Conservation (phyloP, 1,140 invertebrate genomes). For the Nasonia giraulti region DNA sequence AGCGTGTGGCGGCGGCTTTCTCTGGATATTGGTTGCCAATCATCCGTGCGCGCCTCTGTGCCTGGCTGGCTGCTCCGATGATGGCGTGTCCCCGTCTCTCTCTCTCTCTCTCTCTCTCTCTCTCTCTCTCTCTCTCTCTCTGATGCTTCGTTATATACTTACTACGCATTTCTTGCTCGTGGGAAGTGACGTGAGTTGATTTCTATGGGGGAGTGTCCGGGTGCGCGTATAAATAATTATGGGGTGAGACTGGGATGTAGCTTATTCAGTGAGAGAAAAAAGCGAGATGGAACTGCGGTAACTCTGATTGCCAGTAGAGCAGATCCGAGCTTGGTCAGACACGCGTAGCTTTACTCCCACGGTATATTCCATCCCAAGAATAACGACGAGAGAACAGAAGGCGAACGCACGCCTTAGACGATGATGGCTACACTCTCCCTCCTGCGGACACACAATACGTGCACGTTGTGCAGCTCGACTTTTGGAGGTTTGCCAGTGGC, state of each 20-base stretch:
- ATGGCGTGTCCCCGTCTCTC: too few relatives aligned
- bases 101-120: too few relatives aligned
- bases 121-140: too few relatives aligned
- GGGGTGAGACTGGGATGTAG: too few relatives aligned
- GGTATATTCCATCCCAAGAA: too few relatives aligned
- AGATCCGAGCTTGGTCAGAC: too few relatives aligned
- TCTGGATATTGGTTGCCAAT: constrained; percentile 25
- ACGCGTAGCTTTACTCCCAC: too few relatives aligned
- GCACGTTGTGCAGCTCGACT: neutral
- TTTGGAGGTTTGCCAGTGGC: constrained; percentile 24
- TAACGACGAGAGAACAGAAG: neutral
- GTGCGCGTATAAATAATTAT: too few relatives aligned
- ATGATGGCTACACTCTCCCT: neutral
- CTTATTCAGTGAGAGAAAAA: too few relatives aligned
- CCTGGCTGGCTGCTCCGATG: neutral
- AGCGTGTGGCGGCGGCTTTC: neutral
- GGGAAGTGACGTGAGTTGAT: neutral
- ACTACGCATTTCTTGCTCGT: neutral
- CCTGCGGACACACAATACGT: neutral
- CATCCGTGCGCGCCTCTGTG: neutral
- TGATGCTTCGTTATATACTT: neutral
- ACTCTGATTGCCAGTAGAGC: neutral
- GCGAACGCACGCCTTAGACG: neutral
- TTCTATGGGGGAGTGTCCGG: too few relatives aligned
- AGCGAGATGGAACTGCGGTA: too few relatives aligned